Conservation (phyloP, 2,888 invertebrate species). For the Mythimna impura region DNA sequence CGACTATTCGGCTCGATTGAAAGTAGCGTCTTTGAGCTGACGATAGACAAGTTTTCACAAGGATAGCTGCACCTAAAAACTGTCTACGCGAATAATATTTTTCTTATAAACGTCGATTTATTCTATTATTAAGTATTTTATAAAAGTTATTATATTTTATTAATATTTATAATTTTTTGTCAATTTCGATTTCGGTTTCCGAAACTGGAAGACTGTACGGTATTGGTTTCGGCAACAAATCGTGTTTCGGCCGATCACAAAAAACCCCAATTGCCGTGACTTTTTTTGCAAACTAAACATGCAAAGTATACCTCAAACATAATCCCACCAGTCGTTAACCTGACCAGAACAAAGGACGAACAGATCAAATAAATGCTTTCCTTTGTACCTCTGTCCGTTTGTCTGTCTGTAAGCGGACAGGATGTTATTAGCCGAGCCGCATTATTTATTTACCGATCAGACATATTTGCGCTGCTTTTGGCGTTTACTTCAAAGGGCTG, state of each 20-base stretch:
- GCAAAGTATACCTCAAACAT: slow-evolving; percentile 14
- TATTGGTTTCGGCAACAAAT: no score
- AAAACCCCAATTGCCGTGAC: not conserved
- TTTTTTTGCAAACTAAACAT: slow-evolving; percentile 1
- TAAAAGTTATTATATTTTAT: no score
- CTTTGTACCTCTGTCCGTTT: slow-evolving; percentile 61
- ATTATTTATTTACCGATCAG: slow-evolving; percentile 54
- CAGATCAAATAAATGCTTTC: slow-evolving; percentile 61
- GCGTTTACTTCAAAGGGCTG: slow-evolving; percentile 41
- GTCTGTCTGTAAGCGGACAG: slow-evolving; percentile 60
- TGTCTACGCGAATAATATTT: no score
- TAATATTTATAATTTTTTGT: no score
- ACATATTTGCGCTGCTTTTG: slow-evolving; percentile 53
- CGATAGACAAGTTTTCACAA: no score
- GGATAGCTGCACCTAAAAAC: no score
- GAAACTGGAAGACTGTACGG: no score
- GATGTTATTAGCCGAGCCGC: slow-evolving; percentile 48
- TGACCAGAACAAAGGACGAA: slow-evolving; percentile 44
- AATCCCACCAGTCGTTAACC: slow-evolving; percentile 46
- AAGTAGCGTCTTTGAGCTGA: no score
- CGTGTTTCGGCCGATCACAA: not conserved
- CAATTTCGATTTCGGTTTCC: no score
- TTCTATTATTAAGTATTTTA: no score
- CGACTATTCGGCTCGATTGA: no score
- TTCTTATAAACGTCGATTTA: no score